phyloP scores from a whole-genome alignment of 2,888 invertebrate genomes.

The Tuta absoluta region DNA sequence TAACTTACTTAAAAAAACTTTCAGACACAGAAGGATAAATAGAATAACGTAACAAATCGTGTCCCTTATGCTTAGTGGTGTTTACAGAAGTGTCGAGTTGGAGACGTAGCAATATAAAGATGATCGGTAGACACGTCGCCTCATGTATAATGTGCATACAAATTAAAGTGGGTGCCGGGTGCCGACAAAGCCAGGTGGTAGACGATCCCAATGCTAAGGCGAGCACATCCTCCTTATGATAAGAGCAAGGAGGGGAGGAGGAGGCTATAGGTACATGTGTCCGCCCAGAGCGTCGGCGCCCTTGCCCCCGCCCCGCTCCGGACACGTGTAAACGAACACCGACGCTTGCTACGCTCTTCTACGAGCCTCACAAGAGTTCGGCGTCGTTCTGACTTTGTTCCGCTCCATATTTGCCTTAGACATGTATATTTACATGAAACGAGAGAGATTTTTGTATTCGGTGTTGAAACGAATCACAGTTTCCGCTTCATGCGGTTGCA shows the following conservation, averaged over 20 bases:
- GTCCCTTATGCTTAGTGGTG: conserved; percentile 49
- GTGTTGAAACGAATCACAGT: conserved; percentile 52
- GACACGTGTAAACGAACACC: conserved; percentile 67
- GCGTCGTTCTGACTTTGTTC: conserved; percentile 66
- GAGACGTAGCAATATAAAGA: conserved; percentile 66
- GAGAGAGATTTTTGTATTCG: conserved; percentile 62
- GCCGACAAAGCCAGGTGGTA: conserved; percentile 32
- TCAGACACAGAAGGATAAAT: neutral
- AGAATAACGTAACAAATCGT: conserved; percentile 44
- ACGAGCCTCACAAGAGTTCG: conserved; percentile 57
- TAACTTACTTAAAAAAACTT: neutral
- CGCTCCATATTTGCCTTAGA: conserved; percentile 53
- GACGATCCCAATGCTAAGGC: conserved; percentile 51
- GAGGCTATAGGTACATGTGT: conserved; percentile 66
- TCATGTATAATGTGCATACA: conserved; percentile 79
- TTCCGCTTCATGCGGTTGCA: conserved; percentile 40
- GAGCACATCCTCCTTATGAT: conserved; percentile 64
- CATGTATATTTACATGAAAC: conserved; percentile 53
- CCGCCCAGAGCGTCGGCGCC: conserved; percentile 62
- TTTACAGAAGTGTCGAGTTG: conserved; percentile 52
- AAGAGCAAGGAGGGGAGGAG: conserved; percentile 50
- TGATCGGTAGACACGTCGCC: conserved; percentile 68
- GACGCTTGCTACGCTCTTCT: conserved; percentile 56
- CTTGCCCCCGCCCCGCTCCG: conserved; percentile 48
- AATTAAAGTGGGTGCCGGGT: conserved; percentile 58